Conservation (phyloP, 1,140 invertebrate species). For the Drosophila parvula region DNA sequence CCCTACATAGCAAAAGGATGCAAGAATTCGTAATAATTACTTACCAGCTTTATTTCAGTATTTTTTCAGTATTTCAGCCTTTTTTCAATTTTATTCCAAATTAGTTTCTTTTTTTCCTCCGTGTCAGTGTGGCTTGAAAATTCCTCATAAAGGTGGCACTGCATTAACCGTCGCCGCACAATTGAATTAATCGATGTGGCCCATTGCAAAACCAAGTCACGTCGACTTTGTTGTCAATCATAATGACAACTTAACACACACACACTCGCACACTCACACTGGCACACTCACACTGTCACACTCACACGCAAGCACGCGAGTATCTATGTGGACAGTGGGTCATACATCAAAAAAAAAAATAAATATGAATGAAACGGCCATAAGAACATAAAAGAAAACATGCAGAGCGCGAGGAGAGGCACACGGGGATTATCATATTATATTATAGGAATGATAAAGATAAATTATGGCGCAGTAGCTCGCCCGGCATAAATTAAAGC, state of each 20-base stretch:
- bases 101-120: neutral
- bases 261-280: conserved; percentile 1
- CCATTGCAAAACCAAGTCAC: conserved; percentile 49
- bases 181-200: conserved; percentile 45
- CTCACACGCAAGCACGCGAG: conserved; percentile 6
- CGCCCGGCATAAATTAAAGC: conserved; percentile 43
- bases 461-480: conserved; percentile 48
- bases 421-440: conserved; percentile 45
- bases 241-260: conserved; percentile 55
- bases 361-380: conserved; percentile 28
- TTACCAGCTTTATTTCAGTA: neutral
- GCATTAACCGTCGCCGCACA: conserved; percentile 37
- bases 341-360: conserved; percentile 44
- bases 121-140: neutral
- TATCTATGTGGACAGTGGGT: conserved; percentile 40
- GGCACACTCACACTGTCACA: neutral
- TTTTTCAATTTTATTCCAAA: neutral
- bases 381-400: conserved; percentile 16
- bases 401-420: conserved; percentile 13
- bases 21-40: rapidly evolving
- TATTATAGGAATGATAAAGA: conserved; percentile 49
- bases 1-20: no score
- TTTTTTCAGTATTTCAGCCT: no score
- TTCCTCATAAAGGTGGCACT: conserved; percentile 29
- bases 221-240: conserved; percentile 54